Evolutionary conservation across 2,113 vertebrate species (phyloP).

Genomic region (Lipophrys pholis): DNA sequence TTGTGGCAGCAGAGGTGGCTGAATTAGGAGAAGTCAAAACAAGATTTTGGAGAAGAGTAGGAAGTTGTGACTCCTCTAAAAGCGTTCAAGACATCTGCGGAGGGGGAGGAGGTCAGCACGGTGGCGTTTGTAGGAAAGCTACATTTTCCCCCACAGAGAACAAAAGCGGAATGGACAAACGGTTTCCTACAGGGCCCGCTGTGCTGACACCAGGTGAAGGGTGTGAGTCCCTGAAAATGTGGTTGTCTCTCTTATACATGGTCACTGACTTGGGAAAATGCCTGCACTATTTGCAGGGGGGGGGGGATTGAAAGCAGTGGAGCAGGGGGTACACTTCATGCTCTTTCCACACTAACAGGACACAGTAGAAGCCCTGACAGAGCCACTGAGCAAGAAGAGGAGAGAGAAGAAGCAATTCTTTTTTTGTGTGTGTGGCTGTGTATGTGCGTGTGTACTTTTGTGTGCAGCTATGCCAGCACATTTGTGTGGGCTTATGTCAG

Average conservation of each 20-base stretch:
- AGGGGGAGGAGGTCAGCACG: slow-evolving; percentile 43
- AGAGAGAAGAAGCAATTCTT: not conserved
- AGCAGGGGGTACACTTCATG: slow-evolving; percentile 38
- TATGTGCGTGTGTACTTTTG: slow-evolving; percentile 7
- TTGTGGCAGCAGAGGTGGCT: slow-evolving; percentile 1
- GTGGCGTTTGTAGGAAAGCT: slow-evolving; percentile 55
- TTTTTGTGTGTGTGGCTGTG: not conserved
- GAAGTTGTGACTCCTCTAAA: slow-evolving; percentile 51
- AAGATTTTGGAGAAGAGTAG: slow-evolving; percentile 33
- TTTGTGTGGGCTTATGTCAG: slow-evolving; percentile 72
- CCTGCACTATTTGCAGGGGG: slow-evolving; percentile 18
- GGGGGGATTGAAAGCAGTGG: slow-evolving; percentile 35
- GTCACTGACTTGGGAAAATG: slow-evolving; percentile 18
- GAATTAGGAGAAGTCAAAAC: slow-evolving; percentile 32
- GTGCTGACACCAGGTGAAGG: slow-evolving; percentile 40
- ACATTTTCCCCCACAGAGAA: slow-evolving; percentile 16
- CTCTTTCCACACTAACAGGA: slow-evolving; percentile 47
- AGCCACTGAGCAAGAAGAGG: slow-evolving; percentile 46
- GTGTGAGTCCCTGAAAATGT: slow-evolving; percentile 22
- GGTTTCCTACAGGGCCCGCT: slow-evolving; percentile 29
- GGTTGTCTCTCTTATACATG: slow-evolving; percentile 25
- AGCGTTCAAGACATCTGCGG: slow-evolving; percentile 31
- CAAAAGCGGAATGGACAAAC: slow-evolving; percentile 25
- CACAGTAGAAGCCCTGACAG: slow-evolving; percentile 41
- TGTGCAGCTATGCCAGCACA: slow-evolving; percentile 22